Conservation (phyloP, 2,797 vertebrate species). For the Falco rusticolus region DNA sequence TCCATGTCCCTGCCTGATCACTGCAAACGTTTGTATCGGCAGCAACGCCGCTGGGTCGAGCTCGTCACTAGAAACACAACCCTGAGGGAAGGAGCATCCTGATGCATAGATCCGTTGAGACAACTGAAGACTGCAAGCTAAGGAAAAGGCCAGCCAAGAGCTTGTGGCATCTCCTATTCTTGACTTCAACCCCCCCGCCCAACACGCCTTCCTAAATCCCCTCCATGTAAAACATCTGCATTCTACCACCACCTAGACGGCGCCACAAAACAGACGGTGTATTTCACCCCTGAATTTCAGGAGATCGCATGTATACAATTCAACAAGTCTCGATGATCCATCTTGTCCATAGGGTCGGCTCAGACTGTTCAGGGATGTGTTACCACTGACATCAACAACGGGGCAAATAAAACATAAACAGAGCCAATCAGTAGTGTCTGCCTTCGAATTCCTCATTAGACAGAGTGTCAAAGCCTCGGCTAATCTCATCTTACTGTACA, state of each 20-base stretch:
- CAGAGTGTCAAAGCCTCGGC: background rate
- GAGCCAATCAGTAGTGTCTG: background rate
- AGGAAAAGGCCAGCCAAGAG: background rate
- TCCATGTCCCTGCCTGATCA: accelerated
- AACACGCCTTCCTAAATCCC: background rate
- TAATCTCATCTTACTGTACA: slow-evolving; percentile 3
- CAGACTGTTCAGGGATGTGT: background rate
- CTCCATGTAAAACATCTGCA: accelerated
- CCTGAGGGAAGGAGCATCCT: background rate
- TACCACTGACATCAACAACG: background rate
- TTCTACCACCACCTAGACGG: background rate
- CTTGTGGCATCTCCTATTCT: background rate
- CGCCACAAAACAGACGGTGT: accelerated
- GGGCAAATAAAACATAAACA: background rate
- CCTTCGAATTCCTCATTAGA: slow-evolving; percentile 32
- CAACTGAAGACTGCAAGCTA: background rate
- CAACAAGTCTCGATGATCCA: background rate
- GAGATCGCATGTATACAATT: background rate
- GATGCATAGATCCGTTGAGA: background rate
- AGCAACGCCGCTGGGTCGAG: accelerated
- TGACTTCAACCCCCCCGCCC: background rate
- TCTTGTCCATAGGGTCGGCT: background rate
- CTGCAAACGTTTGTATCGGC: accelerated
- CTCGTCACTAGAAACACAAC: background rate
- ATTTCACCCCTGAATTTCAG: accelerated